Percentiles rank a stretch among this genome's conserved stretches.
Conservation (phyloP, 2,888 invertebrate species). For the Vanessa cardui region DNA sequence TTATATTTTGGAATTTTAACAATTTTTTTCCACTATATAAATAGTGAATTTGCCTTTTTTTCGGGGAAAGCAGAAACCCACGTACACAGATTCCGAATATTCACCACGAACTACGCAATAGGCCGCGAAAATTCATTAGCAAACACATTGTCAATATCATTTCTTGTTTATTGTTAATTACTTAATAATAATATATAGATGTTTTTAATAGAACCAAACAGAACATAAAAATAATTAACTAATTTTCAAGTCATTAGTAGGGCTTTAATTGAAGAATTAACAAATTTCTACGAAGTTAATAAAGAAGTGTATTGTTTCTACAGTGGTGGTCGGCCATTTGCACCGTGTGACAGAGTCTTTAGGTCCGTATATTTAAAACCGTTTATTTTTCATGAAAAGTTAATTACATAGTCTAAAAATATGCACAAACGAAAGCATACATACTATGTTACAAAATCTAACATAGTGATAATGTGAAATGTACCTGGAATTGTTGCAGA, state of each 20-base stretch:
- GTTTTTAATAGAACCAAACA: slow-evolving; percentile 37
- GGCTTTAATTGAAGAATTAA: slow-evolving; percentile 51
- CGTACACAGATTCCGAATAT: slow-evolving; percentile 33
- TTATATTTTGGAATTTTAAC: not conserved
- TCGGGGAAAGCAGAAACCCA: slow-evolving; percentile 19
- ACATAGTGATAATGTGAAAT: slow-evolving; percentile 72
- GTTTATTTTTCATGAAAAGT: slow-evolving; percentile 71
- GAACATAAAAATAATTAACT: slow-evolving; percentile 54
- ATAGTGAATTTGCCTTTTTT: not conserved
- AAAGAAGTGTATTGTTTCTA: slow-evolving; percentile 73
- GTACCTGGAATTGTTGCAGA: slow-evolving; percentile 81
- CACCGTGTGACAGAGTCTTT: slow-evolving; percentile 86
- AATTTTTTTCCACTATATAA: not conserved
- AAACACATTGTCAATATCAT: slow-evolving; percentile 52
- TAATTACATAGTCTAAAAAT: slow-evolving; percentile 71
- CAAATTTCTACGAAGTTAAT: slow-evolving; percentile 55
- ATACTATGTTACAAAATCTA: slow-evolving; percentile 53
- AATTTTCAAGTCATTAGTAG: slow-evolving; percentile 52
- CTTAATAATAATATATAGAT: slow-evolving; percentile 3
- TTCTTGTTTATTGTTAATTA: slow-evolving; percentile 51
- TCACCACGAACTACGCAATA: slow-evolving; percentile 31
- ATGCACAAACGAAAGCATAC: slow-evolving; percentile 66
- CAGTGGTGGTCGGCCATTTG: slow-evolving; percentile 89
- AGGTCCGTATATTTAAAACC: slow-evolving; percentile 80
- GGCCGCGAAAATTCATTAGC: slow-evolving; percentile 44